Base-by-base conservation (phyloP, 92 coral and sea anemone genomes). In the Metridium senile region DNA sequence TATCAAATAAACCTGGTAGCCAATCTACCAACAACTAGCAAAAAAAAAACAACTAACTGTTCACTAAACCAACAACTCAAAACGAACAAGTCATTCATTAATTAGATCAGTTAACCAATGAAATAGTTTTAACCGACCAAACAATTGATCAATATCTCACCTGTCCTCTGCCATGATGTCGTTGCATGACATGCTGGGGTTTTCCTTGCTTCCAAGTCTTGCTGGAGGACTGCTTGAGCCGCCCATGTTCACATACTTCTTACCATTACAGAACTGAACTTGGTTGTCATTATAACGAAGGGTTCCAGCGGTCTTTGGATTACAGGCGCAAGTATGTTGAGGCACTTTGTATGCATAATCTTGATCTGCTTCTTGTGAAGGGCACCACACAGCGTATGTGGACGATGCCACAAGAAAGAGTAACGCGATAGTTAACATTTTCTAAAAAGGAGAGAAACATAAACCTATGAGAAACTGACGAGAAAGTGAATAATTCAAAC, bases 251-350 rank as follows among this genome's bases (percentile, higher is more conserved):
- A 28, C 83, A 47, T 84, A 84, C 59, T 46, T 61, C 11, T 71
- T 56, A 1, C 88, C 88, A 56, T 84, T 71, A 54, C 88, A 84
- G 27, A 69, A 71, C 57, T 77, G 68, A 64, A 84, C 68, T 52
- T 70, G 64, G 72, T 57, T 67, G 78, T 84, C 62, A 22, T 49
- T 64, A 34, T 84, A 84, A 19, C 88, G 83, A 33, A 84, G 71
- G 19, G 88, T 62, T 26, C 88, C 88, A 22, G 51, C 33, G 47
- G 54, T 68, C 21, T 84, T 76, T 9, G n/a, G 33, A 20, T 35
- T 62, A 22, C 88, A 84, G 0, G 81, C 62, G 26, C 88, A 84
- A 29, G 53, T 17, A 28, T 77, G 79, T 11, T 46, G n/a, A 16
- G 69, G 79, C 6, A 74, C 70, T 47, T 63, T 23, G 59, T 62